These are phyloP conservation scores for Furcula furcula DNA, from an alignment of 2,888 invertebrate genomes.

Conservation along the genomic window DNA sequence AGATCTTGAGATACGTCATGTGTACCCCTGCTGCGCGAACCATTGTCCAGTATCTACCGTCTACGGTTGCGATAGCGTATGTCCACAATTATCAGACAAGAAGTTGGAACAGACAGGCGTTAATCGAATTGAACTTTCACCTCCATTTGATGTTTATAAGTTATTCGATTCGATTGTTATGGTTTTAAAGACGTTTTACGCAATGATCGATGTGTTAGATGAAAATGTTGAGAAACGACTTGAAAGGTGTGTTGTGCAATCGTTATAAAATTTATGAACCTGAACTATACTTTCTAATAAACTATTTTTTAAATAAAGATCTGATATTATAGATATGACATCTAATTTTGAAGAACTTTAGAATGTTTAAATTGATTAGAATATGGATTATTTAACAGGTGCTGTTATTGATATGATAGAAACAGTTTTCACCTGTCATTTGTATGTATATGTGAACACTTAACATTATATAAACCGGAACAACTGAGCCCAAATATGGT, in stretches of 20 bases:
- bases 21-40: slow-evolving; percentile 34
- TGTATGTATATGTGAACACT: neutral
- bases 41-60: slow-evolving; percentile 38
- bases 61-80: slow-evolving; percentile 31
- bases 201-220: slow-evolving; percentile 23
- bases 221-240: slow-evolving; percentile 8
- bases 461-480: neutral
- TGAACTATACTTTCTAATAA: slow-evolving; percentile 8
- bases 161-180: slow-evolving; percentile 27
- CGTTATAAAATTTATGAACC: slow-evolving; percentile 1
- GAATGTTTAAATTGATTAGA: neutral
- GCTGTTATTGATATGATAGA: neutral
- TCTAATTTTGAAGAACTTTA: neutral
- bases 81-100: slow-evolving; percentile 45
- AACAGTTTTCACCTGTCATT: neutral
- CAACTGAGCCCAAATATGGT: slow-evolving; percentile 10
- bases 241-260: slow-evolving; percentile 6
- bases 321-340: neutral
- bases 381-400: neutral
- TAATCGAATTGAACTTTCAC: slow-evolving; percentile 48
- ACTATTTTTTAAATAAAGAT: slow-evolving; percentile 1
- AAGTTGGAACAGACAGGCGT: slow-evolving; percentile 36
- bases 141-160: slow-evolving; percentile 28
- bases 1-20: slow-evolving; percentile 37
- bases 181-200: slow-evolving; percentile 15